Conservation (phyloP, 2,797 vertebrate species). For the Intellagama lesueurii region DNA sequence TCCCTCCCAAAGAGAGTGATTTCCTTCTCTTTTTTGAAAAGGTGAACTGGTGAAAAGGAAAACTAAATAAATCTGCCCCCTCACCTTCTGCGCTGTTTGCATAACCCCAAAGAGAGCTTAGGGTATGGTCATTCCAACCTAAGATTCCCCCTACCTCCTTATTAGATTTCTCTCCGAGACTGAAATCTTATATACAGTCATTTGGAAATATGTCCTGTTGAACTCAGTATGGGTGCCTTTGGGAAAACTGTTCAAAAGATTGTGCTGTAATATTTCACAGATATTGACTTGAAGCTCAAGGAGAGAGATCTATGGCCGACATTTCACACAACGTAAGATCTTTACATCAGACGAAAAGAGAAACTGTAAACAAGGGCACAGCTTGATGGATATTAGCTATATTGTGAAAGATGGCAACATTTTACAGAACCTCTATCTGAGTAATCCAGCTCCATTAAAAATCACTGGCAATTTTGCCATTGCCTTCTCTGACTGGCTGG, state of each 20-base stretch:
- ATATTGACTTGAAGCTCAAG: neutral
- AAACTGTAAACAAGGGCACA: constrained; percentile 17
- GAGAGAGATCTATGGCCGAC: neutral
- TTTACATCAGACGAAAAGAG: constrained; percentile 12
- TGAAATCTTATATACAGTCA: neutral
- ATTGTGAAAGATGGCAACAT: constrained; percentile 29
- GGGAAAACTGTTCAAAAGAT: neutral
- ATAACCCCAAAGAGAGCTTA: neutral
- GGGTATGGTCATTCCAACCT: neutral
- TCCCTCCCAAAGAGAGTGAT: too few species aligned
- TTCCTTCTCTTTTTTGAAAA: too few species aligned
- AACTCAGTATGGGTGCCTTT: neutral
- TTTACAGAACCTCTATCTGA: constrained; percentile 8
- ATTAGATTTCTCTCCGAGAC: too few species aligned
- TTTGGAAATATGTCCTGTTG: neutral
- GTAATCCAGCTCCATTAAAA: neutral
- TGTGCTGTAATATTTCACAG: neutral
- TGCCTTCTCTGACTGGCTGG: neutral
- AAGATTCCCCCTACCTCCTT: too few species aligned
- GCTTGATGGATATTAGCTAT: constrained; percentile 28
- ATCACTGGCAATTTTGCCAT: constrained; percentile 2
- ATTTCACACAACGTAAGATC: neutral
- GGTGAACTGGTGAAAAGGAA: too few species aligned
- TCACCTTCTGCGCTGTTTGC: neutral
- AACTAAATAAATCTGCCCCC: neutral